Conservation (phyloP, 2,888 invertebrate genomes). For the Cremastobaeus sp. region DNA sequence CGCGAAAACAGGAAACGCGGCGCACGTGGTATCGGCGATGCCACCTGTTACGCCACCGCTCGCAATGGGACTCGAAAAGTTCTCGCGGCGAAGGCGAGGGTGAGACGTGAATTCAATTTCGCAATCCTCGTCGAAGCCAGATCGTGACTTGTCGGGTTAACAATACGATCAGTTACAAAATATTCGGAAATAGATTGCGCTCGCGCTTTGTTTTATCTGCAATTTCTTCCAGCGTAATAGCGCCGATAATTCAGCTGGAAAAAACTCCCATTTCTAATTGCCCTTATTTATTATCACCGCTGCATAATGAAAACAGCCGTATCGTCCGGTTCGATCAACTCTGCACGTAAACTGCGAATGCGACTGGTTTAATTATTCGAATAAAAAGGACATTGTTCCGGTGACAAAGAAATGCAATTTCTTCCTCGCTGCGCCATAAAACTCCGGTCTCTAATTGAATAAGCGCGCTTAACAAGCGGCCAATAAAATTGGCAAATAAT, state of each 20-base stretch:
- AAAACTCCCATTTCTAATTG: no score
- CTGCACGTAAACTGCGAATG: no score
- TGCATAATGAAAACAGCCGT: no score
- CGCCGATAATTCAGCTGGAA: no score
- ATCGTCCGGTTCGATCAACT: no score
- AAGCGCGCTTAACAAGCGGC: constrained; percentile 13
- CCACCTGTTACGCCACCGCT: constrained; percentile 45
- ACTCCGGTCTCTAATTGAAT: constrained; percentile 32
- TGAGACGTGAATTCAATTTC: constrained; percentile 31
- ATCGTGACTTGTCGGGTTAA: constrained; percentile 31
- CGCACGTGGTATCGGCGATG: constrained; percentile 18
- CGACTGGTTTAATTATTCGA: no score
- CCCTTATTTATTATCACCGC: no score
- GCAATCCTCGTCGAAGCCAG: constrained; percentile 25
- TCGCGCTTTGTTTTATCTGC: neutral
- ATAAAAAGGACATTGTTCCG: no score
- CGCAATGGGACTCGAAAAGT: constrained; percentile 31
- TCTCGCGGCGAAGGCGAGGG: constrained; percentile 29
- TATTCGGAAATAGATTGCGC: constrained; percentile 33
- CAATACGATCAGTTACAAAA: constrained; percentile 46
- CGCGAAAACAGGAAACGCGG: no score
- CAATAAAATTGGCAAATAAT: constrained; percentile 35
- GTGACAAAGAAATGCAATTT: neutral
- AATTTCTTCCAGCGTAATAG: constrained; percentile 3
- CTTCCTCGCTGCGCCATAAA: neutral